A percentile compares a stretch with the other conserved stretches of the same genome.
Evolutionary conservation across 2,888 invertebrate genomes (phyloP).

Genomic region (Marasmarcha lunaedactyla): DNA sequence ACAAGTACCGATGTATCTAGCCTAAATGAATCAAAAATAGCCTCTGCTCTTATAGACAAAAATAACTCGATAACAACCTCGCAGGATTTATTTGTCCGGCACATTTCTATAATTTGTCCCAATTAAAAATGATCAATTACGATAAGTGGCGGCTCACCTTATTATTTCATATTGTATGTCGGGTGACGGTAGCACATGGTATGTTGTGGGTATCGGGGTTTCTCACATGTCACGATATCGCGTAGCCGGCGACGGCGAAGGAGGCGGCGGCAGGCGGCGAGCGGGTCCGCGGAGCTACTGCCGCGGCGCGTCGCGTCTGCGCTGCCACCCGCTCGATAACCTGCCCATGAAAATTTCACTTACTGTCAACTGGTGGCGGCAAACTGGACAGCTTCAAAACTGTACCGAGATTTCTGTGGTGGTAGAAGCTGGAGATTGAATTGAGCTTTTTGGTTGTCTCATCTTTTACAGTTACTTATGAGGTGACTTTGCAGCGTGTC

Average conservation of each 20-base stretch:
- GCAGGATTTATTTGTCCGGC: too few relatives aligned
- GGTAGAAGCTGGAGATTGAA: too few relatives aligned
- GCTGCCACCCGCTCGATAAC: constrained; percentile 60
- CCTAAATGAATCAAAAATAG: too few relatives aligned
- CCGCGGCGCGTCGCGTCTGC: constrained; percentile 45
- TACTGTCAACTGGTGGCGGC: constrained; percentile 62
- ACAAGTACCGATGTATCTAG: too few relatives aligned
- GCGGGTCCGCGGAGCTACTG: constrained; percentile 22
- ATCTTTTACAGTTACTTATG: too few relatives aligned
- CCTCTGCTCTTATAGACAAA: too few relatives aligned
- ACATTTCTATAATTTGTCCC: too few relatives aligned
- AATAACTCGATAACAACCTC: too few relatives aligned
- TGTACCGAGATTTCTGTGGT: not conserved
- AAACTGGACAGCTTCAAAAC: constrained; percentile 31
- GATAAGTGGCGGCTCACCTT: constrained; percentile 36
- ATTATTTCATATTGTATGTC: constrained; percentile 60
- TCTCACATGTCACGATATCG: constrained; percentile 35
- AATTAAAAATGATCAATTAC: too few relatives aligned
- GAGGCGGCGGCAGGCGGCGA: constrained; percentile 29
- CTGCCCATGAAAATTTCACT: constrained; percentile 67
- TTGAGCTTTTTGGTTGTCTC: too few relatives aligned
- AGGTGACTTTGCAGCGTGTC: too few relatives aligned
- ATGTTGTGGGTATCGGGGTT: constrained; percentile 32
- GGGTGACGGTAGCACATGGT: constrained; percentile 39
- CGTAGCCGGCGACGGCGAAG: constrained; percentile 18